Conservation (phyloP, 2,113 vertebrate species). For the zebrafish (Danio rerio) region GRCz12tu NC_133180.1:69550001-69550500, state of each 20-base stretch:
- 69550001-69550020: conserved; percentile 22
- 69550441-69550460: too few relatives aligned
- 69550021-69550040: background rate
- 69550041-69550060: background rate
- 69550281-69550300: background rate
- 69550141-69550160: background rate
- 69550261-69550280: conserved; percentile 1
- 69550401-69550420: too few relatives aligned
- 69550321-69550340: too few relatives aligned
- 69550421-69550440: too few relatives aligned
- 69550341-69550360: too few relatives aligned
- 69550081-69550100: background rate
- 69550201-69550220: background rate
- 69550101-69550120: background rate
- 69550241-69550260: conserved; percentile 1
- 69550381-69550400: too few relatives aligned
- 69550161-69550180: background rate
- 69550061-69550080: background rate
- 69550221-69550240: background rate
- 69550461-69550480: too few relatives aligned
- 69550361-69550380: background rate
- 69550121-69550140: background rate
- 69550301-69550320: background rate
- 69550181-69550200: background rate
- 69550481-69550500: too few relatives aligned